Conservation (phyloP, 2,797 vertebrate genomes). For the Cryptoprocta ferox region DNA sequence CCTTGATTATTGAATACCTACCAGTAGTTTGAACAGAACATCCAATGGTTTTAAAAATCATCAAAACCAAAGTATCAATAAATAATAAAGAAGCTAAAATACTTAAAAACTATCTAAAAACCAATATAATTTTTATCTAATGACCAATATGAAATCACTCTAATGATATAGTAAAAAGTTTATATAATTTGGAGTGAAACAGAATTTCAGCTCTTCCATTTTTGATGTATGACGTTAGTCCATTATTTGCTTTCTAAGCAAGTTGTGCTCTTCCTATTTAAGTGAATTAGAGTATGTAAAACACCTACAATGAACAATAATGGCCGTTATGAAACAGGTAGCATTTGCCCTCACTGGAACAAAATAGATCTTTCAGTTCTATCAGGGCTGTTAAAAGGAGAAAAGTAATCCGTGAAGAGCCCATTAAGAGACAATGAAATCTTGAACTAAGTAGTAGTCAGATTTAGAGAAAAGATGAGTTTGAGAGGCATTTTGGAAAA, state of each 20-base stretch:
- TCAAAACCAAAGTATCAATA: neutral
- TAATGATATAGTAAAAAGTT: neutral
- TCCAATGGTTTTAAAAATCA: neutral
- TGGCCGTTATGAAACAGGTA: neutral
- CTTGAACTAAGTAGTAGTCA: neutral
- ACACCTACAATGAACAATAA: neutral
- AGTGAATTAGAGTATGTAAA: neutral
- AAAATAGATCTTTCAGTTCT: neutral
- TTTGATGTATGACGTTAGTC: neutral
- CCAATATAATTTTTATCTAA: neutral
- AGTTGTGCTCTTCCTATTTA: neutral
- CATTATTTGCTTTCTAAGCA: neutral
- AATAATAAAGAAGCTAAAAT: neutral
- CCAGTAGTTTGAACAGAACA: neutral
- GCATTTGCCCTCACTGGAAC: neutral
- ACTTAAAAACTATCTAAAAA: neutral
- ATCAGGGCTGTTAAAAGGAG: neutral
- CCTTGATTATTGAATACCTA: neutral
- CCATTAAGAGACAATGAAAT: neutral
- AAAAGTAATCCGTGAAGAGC: neutral
- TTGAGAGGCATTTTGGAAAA: constrained; percentile 8
- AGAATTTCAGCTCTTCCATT: neutral
- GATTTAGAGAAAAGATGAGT: neutral
- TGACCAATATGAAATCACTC: neutral
- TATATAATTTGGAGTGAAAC: neutral